phyloP scores from a whole-genome alignment of 2,888 invertebrate species.

The Drosophila mimica region DNA sequence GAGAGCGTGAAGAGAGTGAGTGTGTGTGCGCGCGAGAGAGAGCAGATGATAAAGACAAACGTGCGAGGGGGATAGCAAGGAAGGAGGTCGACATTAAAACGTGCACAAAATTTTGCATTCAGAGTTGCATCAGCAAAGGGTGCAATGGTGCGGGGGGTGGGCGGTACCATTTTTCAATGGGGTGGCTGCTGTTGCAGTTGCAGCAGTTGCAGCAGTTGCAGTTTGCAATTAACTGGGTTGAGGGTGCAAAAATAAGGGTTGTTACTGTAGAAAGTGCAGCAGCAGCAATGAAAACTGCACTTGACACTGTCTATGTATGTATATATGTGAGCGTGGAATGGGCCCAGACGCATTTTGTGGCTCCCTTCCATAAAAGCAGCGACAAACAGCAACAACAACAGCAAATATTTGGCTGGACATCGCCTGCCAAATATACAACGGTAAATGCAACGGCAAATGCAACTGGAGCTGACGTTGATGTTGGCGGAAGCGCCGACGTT shows the following conservation, averaged over 20 bases:
- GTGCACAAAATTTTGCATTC: conserved; percentile 55
- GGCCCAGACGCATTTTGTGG: conserved; percentile 64
- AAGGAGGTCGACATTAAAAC: conserved; percentile 65
- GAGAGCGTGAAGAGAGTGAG: conserved; percentile 15
- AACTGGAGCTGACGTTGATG: conserved; percentile 34
- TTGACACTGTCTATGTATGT: conserved; percentile 46
- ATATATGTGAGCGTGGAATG: conserved; percentile 42
- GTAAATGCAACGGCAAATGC: conserved; percentile 38
- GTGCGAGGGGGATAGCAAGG: conserved; percentile 25
- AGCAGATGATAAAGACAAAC: conserved; percentile 9
- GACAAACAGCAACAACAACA: conserved; percentile 31
- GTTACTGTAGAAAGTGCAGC: conserved; percentile 69
- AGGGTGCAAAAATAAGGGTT: conserved; percentile 64
- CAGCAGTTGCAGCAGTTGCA: conserved; percentile 35
- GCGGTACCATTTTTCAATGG: conserved; percentile 7
- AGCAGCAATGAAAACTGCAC: conserved; percentile 46
- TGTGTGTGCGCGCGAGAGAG: conserved; percentile 1
- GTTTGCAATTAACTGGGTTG: conserved; percentile 13
- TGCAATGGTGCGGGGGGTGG: conserved; percentile 4
- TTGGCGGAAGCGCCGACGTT: conserved; percentile 5
- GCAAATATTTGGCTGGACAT: conserved; percentile 18
- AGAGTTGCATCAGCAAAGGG: not conserved
- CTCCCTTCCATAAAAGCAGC: conserved; percentile 34
- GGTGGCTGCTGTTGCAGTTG: conserved; percentile 50
- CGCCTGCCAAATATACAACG: conserved; percentile 36